Percentiles rank a stretch among this genome's conserved stretches.
Conservation (phyloP, 2,113 vertebrate genomes). For the Oxyruncus cristatus region DNA sequence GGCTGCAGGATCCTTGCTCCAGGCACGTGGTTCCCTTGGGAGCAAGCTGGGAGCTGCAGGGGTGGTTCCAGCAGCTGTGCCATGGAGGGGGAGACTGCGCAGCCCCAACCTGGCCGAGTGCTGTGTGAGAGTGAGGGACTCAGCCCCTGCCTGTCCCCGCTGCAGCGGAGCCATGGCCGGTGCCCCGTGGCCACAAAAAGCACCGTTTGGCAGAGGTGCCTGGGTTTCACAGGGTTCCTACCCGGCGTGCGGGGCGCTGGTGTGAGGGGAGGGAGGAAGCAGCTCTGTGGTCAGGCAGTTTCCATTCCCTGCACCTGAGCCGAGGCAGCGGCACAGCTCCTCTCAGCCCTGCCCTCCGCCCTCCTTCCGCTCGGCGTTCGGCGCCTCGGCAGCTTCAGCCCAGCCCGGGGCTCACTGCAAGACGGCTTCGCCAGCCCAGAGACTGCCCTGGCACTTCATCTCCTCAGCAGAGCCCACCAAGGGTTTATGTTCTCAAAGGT, state of each 20-base stretch:
- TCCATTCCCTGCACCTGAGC: conserved; percentile 50
- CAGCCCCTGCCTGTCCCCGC: fast-evolving
- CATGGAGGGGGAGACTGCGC: fast-evolving
- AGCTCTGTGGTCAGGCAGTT: conserved; percentile 1
- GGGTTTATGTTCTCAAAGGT: background rate
- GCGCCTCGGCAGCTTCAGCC: background rate
- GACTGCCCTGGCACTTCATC: background rate
- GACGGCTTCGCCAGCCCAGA: background rate
- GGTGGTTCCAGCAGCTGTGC: background rate
- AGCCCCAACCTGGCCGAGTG: fast-evolving
- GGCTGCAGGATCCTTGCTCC: fast-evolving
- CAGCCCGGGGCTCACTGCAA: background rate
- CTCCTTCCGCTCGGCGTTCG: background rate
- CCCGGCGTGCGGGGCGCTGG: background rate
- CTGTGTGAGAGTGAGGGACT: fast-evolving
- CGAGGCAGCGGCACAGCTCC: background rate
- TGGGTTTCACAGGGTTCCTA: background rate
- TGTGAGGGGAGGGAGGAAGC: background rate
- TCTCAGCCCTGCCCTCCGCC: background rate
- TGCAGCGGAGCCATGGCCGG: background rate
- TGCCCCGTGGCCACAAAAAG: fast-evolving
- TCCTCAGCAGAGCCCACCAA: background rate
- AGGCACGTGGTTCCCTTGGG: fast-evolving
- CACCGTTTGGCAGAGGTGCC: fast-evolving
- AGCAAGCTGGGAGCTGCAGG: background rate